A percentile compares a stretch with the other conserved stretches of the same genome.
phyloP scores from a whole-genome alignment of 2,113 vertebrate species.

The Empidonax traillii region DNA sequence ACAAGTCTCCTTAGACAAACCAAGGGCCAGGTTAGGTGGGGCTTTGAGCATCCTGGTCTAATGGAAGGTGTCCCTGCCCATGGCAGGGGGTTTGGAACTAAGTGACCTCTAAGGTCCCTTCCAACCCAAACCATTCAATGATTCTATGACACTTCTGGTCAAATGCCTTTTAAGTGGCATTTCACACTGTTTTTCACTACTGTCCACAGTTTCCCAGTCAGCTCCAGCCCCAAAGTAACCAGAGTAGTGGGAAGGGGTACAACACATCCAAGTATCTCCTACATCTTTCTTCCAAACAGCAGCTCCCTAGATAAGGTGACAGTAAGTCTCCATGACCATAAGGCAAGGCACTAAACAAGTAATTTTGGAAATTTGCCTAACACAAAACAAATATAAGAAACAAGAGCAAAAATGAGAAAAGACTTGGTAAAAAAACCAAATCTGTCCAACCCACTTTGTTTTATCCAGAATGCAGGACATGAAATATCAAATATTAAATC shows the following conservation, averaged over 20 bases:
- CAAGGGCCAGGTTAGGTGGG: background rate
- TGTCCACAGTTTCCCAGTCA: background rate
- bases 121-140: background rate
- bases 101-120: background rate
- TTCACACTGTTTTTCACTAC: background rate
- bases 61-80: rapidly evolving
- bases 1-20: background rate
- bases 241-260: background rate
- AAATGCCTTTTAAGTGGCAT: background rate
- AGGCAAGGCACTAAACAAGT: background rate
- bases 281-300: background rate
- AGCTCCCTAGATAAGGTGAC: background rate
- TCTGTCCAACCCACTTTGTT: background rate
- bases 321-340: background rate
- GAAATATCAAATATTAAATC: background rate
- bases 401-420: background rate
- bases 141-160: background rate
- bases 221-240: background rate
- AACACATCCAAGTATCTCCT: background rate
- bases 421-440: background rate
- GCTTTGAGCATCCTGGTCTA: background rate
- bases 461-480: background rate
- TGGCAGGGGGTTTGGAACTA: background rate
- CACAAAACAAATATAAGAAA: background rate
- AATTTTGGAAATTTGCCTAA: background rate